Base-by-base conservation (phyloP, 92 coral and sea anemone genomes). In the Heliopora coerulea region DNA sequence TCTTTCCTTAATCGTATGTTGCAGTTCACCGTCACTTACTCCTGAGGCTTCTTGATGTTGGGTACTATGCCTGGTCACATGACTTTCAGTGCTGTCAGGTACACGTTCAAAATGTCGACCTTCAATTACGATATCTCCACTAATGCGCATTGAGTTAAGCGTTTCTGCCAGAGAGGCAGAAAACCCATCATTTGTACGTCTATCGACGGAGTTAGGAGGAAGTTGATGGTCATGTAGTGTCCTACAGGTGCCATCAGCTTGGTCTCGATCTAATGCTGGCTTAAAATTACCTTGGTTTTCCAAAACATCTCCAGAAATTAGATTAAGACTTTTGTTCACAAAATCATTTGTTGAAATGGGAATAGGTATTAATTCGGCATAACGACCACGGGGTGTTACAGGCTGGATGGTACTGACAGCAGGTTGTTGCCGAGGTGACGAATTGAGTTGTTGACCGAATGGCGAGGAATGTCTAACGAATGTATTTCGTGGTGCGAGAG, bases 231-330 rank as follows among this genome's bases (percentile, higher is more conserved):
- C 15, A 8, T 2, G 24, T 40, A 11, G 9, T 40, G 48, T 49
- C 44, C 11, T 28, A 33, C 8, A n/a, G n/a, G 17, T 3, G 44
- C 56, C 73, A 41, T 42, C 56, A 46, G 26, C 33, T 9, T 66
- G 21, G 23, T 66, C 57, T 25, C 33, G 6, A 18, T 66, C 32
- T 8, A 42, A n/a, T 18, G 57, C 23, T 24, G 20, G 33, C 29
- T 24, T 25, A 41, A 4, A 57, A 25, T 18, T 26, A 66, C 26
- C 18, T 25, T 27, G 50, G 19, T 54, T 66, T 66, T 66, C 73
- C 20, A 66, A 66, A 1, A 41, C 73, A 56, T 42, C 56, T 32
- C 73, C 41, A 3, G 73, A 41, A 28, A 66, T 42, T 2, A 66
- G 33, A 15, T 46, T 56, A 12, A 57, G 73, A 46, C 56, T 17